Percentiles rank a stretch among this genome's conserved stretches.
These are phyloP conservation scores for Capitulum mitella DNA, from an alignment of 2,888 invertebrate species.

Conservation along the genomic window DNA sequence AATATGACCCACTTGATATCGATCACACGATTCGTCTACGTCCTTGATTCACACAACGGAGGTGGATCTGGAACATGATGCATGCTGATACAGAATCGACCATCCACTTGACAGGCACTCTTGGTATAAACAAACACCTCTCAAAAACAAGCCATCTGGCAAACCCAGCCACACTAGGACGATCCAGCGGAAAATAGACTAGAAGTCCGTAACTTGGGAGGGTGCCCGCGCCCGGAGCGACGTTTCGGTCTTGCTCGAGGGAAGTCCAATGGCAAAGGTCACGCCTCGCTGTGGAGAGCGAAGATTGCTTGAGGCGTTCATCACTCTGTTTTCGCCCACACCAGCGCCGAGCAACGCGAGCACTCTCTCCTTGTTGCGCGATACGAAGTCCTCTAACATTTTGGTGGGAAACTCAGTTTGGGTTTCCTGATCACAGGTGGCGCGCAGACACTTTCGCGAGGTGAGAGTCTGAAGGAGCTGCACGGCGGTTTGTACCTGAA, in stretches of 20 bases:
- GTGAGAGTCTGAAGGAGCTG: constrained; percentile 4
- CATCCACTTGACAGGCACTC: constrained; percentile 7
- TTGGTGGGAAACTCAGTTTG: constrained; percentile 29
- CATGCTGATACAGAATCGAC: neutral
- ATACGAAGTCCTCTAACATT: constrained; percentile 29
- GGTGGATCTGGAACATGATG: neutral
- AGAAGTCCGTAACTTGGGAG: constrained; percentile 11
- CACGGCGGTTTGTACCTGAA: constrained; percentile 6
- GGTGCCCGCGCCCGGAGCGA: neutral
- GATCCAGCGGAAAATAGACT: too few species aligned
- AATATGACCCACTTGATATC: neutral
- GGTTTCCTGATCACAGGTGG: constrained; percentile 26
- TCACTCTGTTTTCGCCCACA: neutral
- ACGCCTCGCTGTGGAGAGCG: neutral
- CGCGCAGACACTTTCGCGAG: neutral
- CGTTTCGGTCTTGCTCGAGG: neutral
- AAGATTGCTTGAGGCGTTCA: neutral
- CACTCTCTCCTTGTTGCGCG: constrained; percentile 27
- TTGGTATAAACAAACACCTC: neutral
- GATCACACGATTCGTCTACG: too few species aligned
- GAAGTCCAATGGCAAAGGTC: neutral
- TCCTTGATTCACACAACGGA: neutral
- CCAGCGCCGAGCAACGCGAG: constrained; percentile 28
- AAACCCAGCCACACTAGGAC: too few species aligned
- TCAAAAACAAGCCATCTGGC: constrained; percentile 1